Base-by-base conservation (phyloP, 1,140 invertebrate species). In the Meloidogyne floridensis region DNA sequence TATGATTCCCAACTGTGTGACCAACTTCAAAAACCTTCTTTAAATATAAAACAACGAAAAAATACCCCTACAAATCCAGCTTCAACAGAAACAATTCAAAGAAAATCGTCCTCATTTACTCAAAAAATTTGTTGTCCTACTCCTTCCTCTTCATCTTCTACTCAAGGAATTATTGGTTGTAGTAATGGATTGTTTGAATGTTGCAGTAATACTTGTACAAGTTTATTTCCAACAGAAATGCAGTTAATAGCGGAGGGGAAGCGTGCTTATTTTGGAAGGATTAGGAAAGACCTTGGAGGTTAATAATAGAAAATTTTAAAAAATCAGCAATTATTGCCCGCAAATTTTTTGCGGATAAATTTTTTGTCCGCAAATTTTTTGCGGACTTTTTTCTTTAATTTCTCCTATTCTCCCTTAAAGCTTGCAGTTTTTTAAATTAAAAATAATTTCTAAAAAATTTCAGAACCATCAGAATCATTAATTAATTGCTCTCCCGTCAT, bases 111-210 rank as follows among this genome's bases (percentile, higher is more conserved):
- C n/a, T 65, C 59, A 65, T 65, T 65, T 65, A n/a, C 4, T n/a
- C 15, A 65, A 18, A 65, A 65, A 18, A 7, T 65, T 6, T 65
- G 15, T 65, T n/a, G n/a, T 65, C n/a, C 59, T n/a, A 65, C 15
- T 6, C 5, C 72, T 15, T 32, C 72, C 1, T 54, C 77, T 5
- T 79, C 65, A 8, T 78, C 77, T 20, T 79, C 77, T 51, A 79
- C 77, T 3, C 77, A 79, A 51, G 77, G 77, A 20, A 79, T 69
- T 51, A 79, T 79, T 69, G 77, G 77, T 65, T 79, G 77, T 71
- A 72, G 43, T 51, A 79, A 79, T 72, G 77, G 72, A 47, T 18
- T 79, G 18, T 79, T 79, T 54, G 75, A 77, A 42, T 69, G 69
- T 15, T 43, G 15, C n/a, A 65, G 7, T 65, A 65, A 65, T 65